Conservation (phyloP, 2,797 vertebrate species). For the Balearica regulorum region DNA sequence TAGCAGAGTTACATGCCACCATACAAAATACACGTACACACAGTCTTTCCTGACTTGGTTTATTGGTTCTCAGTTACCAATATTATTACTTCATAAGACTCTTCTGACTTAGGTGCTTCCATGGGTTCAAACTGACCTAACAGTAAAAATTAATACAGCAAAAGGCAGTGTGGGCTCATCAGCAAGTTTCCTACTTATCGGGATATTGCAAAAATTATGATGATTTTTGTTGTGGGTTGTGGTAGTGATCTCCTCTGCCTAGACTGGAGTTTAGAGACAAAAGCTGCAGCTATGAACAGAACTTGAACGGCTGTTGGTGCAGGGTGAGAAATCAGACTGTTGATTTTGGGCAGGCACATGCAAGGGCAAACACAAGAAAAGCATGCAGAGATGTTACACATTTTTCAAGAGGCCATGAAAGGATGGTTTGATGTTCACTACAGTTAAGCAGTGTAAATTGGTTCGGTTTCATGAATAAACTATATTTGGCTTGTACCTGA, state of each 20-base stretch:
- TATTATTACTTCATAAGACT: background rate
- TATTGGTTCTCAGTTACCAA: background rate
- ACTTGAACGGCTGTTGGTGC: background rate
- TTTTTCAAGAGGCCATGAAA: background rate
- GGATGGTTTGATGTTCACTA: background rate
- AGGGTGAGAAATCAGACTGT: background rate
- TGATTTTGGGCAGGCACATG: background rate
- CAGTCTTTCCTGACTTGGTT: background rate
- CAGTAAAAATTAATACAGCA: background rate
- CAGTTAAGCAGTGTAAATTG: background rate
- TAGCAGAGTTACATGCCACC: background rate
- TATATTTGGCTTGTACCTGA: background rate
- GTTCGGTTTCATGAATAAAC: background rate
- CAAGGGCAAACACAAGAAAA: background rate
- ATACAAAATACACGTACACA: background rate
- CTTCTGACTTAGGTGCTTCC: background rate
- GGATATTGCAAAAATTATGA: background rate
- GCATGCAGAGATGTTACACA: background rate
- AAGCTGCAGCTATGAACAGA: background rate
- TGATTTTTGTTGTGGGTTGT: background rate
- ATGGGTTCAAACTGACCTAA: background rate
- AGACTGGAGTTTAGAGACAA: background rate
- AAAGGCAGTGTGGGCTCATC: background rate
- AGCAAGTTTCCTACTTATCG: background rate
- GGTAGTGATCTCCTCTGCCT: background rate